These are phyloP conservation scores for Xenopus petersii DNA, from an alignment of 2,797 vertebrate genomes.

Conservation along the genomic window DNA sequence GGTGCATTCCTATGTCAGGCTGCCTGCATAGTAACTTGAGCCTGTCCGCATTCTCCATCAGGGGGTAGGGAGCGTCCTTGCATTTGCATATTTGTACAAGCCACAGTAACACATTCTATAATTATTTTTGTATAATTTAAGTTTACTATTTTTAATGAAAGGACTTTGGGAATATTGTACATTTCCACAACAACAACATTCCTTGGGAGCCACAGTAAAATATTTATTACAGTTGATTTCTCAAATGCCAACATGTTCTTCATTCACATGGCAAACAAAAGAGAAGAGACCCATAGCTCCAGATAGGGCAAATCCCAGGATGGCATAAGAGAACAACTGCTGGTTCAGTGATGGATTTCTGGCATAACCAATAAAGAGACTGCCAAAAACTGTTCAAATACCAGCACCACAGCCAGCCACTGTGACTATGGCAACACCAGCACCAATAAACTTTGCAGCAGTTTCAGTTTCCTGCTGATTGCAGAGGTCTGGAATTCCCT, in stretches of 20 bases:
- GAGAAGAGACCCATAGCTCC: slow-evolving; percentile 99
- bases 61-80: too few relatives aligned
- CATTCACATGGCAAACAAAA: slow-evolving; percentile 96
- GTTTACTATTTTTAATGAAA: slow-evolving; percentile 82
- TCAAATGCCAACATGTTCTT: slow-evolving; percentile 68
- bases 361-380: slow-evolving; percentile 49
- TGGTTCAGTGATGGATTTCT: slow-evolving; percentile 98
- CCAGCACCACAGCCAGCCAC: slow-evolving; percentile 91
- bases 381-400: slow-evolving; percentile 33
- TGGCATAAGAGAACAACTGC: slow-evolving; percentile 98
- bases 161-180: slow-evolving; percentile 82
- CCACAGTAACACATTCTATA: too few relatives aligned
- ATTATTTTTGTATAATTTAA: slow-evolving; percentile 49
- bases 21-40: too few relatives aligned
- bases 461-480: slow-evolving; percentile 97
- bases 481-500: slow-evolving; percentile 86
- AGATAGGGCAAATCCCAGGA: slow-evolving; percentile 97
- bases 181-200: slow-evolving; percentile 81
- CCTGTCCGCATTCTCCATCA: too few relatives aligned
- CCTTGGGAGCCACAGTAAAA: slow-evolving; percentile 88
- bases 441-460: slow-evolving; percentile 97
- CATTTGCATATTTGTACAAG: too few relatives aligned
- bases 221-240: slow-evolving; percentile 83
- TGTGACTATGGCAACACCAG: slow-evolving; percentile 95
- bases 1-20: too few relatives aligned